Conservation (phyloP, 2,888 invertebrate genomes). For the Spisula subtruncata region DNA sequence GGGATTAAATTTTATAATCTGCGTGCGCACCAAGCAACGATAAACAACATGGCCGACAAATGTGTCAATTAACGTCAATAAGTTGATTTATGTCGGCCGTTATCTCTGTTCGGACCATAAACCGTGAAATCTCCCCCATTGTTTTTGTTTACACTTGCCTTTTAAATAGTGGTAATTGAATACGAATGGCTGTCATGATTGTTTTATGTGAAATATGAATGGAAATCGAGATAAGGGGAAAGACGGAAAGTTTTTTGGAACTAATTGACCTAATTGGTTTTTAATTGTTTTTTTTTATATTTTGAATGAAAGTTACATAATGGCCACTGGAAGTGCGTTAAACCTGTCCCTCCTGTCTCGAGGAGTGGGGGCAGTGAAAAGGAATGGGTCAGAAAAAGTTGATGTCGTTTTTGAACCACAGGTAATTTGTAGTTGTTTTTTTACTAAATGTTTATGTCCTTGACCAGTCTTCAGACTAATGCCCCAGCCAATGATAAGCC, state of each 20-base stretch:
- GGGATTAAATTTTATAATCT: conserved; percentile 6
- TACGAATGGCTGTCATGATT: conserved; percentile 15
- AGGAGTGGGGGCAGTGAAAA: conserved; percentile 85
- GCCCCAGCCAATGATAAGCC: too few species aligned
- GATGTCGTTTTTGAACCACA: conserved; percentile 86
- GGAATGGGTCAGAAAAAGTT: conserved; percentile 86
- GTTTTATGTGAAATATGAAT: neutral
- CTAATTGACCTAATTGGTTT: conserved; percentile 51
- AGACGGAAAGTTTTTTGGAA: neutral
- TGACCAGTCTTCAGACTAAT: too few species aligned
- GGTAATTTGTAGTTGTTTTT: conserved; percentile 74
- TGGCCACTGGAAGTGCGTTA: conserved; percentile 80
- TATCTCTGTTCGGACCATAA: conserved; percentile 51
- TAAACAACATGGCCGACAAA: conserved; percentile 81
- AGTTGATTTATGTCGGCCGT: conserved; percentile 56
- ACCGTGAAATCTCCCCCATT: conserved; percentile 46
- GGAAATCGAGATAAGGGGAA: neutral
- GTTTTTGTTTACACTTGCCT: conserved; percentile 39
- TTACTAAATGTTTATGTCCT: neutral
- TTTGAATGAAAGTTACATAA: conserved; percentile 40
- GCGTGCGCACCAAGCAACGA: conserved; percentile 82
- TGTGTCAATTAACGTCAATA: conserved; percentile 53
- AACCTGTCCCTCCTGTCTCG: conserved; percentile 86
- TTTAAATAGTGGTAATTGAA: conserved; percentile 28
- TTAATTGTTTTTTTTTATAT: conserved; percentile 37